Base-by-base conservation (phyloP, 2,113 vertebrate genomes). In the Rhabdornis inornatus region DNA sequence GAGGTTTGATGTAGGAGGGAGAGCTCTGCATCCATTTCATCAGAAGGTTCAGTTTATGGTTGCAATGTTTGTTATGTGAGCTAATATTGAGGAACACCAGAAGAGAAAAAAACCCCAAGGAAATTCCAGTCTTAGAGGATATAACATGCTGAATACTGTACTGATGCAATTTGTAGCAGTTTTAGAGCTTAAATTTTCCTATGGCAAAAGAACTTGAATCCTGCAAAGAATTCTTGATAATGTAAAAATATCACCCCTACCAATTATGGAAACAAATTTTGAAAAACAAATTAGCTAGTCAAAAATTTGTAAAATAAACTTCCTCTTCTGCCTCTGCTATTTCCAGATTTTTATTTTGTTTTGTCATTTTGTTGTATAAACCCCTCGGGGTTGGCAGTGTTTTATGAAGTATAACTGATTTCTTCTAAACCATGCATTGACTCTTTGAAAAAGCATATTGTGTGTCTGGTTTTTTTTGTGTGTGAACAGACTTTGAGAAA, bases 301-400 rank as follows among this genome's bases (percentile, higher is more conserved):
- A 93, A 49, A 92, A 89, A 92, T 64, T 37, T 89, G 80, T 68
- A 92, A 68, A 78, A 66, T 87, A 89, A 93, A 78, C 76, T 88
- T 90, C 75, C 45, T 92, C 31, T 84, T 57, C 57, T 1, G 1
- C n/a, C 50, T 47, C 47, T 91, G 21, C 31, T 42, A 19, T 83
- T 90, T 83, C 69, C 71, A 75, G 57, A 86, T 75, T 76, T 89
- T 90, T 92, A 71, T 68, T 83, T 83, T 83, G 19, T 87, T 96
- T 90, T 93, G 47, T 66, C 80, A 45, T 92, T 44, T 64, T 83
- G 39, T 40, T 75, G 27, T 42, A 44, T 81, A 70, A 88, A 61
- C 52, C 9, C 5, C 45, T 88, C 6, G 0, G 39, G 40, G 13
- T 22, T 88, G 89, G 63, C 47, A 74, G 59, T 5, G 14, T 68